Conservation (phyloP, 2,797 vertebrate genomes). For the Paguma larvata region DNA sequence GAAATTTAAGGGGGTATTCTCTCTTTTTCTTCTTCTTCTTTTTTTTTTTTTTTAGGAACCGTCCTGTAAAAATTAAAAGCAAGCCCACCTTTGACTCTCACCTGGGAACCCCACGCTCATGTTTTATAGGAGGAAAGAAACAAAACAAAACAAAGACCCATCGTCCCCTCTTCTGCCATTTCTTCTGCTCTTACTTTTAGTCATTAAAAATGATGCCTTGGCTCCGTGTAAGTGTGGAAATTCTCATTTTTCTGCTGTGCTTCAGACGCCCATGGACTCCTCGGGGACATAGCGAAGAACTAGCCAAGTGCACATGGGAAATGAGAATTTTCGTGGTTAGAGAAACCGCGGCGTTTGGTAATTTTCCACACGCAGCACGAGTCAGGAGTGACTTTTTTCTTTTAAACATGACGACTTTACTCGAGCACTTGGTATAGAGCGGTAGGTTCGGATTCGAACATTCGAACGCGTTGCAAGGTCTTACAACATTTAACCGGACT, state of each 20-base stretch:
- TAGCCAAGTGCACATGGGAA: conserved; percentile 85
- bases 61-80: conserved; percentile 79
- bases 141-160: conserved; percentile 60
- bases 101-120: conserved; percentile 55
- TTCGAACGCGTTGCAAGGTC: conserved; percentile 12
- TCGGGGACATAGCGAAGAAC: conserved; percentile 79
- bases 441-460: neutral
- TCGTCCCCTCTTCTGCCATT: neutral
- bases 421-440: neutral
- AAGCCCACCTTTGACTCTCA: conserved; percentile 73
- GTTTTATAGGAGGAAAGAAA: neutral
- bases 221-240: conserved; percentile 83
- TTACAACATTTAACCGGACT: conserved; percentile 58
- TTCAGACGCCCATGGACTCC: conserved; percentile 82
- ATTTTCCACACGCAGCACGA: conserved; percentile 69
- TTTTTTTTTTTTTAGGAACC: neutral
- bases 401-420: conserved; percentile 37
- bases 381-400: conserved; percentile 54
- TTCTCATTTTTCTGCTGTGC: conserved; percentile 86
- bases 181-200: conserved; percentile 60
- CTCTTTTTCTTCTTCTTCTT: neutral
- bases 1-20: conserved; percentile 58
- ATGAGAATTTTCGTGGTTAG: conserved; percentile 84
- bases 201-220: conserved; percentile 84
- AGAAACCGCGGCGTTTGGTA: conserved; percentile 81